phyloP scores from a whole-genome alignment of 2,888 invertebrate species.

The Nematopogon swammerdamellus region DNA sequence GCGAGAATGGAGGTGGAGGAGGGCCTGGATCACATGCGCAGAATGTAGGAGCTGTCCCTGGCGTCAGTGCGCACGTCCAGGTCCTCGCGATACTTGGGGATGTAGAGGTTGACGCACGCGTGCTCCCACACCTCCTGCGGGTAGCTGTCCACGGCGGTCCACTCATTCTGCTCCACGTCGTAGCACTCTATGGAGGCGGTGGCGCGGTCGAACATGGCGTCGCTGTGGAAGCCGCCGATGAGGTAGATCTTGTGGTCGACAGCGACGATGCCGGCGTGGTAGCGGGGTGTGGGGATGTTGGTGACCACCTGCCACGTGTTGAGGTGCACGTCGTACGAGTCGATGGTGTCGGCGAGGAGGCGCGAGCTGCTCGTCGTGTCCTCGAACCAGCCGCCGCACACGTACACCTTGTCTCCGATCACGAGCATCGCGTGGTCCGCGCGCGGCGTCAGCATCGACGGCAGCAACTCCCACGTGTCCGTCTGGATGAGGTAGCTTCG shows the following conservation, averaged over 20 bases:
- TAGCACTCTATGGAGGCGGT: constrained; percentile 65
- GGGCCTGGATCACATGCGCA: not conserved
- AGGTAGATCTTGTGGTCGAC: constrained; percentile 61
- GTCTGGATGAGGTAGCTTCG: constrained; percentile 48
- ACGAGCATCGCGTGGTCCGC: constrained; percentile 64
- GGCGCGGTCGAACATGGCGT: constrained; percentile 63
- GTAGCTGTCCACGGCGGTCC: constrained; percentile 62
- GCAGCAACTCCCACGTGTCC: constrained; percentile 51
- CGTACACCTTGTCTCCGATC: constrained; percentile 55
- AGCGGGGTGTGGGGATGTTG: constrained; percentile 61
- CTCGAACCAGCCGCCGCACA: constrained; percentile 66
- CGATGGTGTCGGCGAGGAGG: constrained; percentile 59
- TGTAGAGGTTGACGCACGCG: constrained; percentile 62
- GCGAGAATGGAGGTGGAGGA: no score
- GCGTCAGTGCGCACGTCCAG: constrained; percentile 32
- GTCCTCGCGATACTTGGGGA: constrained; percentile 56
- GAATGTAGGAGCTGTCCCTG: constrained; percentile 1
- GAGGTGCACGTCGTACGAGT: constrained; percentile 57
- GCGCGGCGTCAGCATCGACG: constrained; percentile 56
- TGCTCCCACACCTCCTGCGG: constrained; percentile 72
- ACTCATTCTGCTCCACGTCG: constrained; percentile 56
- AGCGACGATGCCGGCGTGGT: constrained; percentile 64
- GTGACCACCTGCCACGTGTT: constrained; percentile 61
- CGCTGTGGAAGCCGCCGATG: constrained; percentile 66
- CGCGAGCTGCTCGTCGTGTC: constrained; percentile 46